These are phyloP conservation scores for Passerina amoena DNA, from an alignment of 2,113 vertebrate species.

Conservation along the genomic window DNA sequence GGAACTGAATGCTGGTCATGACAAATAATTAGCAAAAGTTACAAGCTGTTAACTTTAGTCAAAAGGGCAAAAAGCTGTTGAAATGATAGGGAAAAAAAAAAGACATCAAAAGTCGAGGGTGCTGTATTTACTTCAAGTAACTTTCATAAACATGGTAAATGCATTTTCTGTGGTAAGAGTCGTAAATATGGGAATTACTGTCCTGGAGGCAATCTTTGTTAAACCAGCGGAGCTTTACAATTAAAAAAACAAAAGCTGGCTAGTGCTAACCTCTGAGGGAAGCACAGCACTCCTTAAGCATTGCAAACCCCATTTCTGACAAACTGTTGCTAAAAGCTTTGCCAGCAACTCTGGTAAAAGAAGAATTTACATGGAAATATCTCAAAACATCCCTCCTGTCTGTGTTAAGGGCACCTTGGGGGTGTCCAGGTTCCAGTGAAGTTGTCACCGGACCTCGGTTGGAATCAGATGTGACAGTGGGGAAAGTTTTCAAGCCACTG, in stretches of 20 bases:
- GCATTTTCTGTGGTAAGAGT: constrained; percentile 25
- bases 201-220: constrained; percentile 38
- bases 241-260: background rate
- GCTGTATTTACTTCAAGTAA: constrained; percentile 9
- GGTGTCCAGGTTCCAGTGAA: background rate
- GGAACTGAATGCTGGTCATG: background rate
- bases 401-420: background rate
- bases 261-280: background rate
- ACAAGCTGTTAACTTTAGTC: background rate
- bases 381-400: background rate
- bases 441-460: background rate
- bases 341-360: background rate
- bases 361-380: background rate
- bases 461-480: background rate
- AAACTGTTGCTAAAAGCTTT: background rate
- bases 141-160: constrained; percentile 4
- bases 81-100: background rate
- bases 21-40: constrained; percentile 21
- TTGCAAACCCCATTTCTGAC: background rate
- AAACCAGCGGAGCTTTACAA: background rate
- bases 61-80: background rate
- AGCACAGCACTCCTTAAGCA: background rate
- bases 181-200: constrained; percentile 31
- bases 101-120: background rate
- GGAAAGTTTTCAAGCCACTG: background rate